Evolutionary conservation across 1,140 invertebrate genomes (phyloP), one percentile per base, ranked within the genome.

Genomic region (Acromyrmex charruanus): DNA sequence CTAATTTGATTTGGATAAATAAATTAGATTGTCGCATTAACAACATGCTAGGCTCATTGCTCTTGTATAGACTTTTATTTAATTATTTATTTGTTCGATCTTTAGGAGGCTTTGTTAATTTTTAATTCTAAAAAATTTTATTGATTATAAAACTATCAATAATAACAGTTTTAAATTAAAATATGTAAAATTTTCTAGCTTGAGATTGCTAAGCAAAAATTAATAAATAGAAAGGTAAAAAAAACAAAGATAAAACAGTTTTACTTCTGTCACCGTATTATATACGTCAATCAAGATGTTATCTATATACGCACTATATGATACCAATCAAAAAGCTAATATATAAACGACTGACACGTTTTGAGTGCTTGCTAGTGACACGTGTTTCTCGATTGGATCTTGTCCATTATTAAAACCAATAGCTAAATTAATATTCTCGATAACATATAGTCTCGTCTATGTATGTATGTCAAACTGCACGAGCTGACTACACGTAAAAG

Each of bases 251-350:
- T 39, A 39, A 35, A 39, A 39, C 16, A 72, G 49, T 21, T 87
- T 90, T 89, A 85, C 63, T 80, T 87, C 81, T 69, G 39, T 61
- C 87, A 35, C n/a, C 85, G 49, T 63, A 77, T 82, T 85, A 44
- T 55, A 16, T 44, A 25, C 51, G 63, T 18, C 35, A 39, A 53
- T 89, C 61, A 71, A 77, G 53, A n/a, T 55, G 53, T n/a, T 87
- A 39, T 39, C 35, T 59, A 31, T 44, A 18, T 69, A 66, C 65
- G 55, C 85, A 77, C 16, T 3, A 31, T 81, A 25, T 0, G 18
- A 58, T 49, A 51, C 53, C 28, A 28, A 66, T 90, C 88, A 87
- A 77, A 81, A 74, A 59, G 31, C 58, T 75, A 77, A 71, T 89
- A 89, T 72, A 25, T 68, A 72, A 61, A 86, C 35, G 71, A 49